Evolutionary conservation across 2,797 vertebrate species (phyloP), one percentile per base, ranked within the genome.

Genomic region (Mormyrus proboscirostris): DNA sequence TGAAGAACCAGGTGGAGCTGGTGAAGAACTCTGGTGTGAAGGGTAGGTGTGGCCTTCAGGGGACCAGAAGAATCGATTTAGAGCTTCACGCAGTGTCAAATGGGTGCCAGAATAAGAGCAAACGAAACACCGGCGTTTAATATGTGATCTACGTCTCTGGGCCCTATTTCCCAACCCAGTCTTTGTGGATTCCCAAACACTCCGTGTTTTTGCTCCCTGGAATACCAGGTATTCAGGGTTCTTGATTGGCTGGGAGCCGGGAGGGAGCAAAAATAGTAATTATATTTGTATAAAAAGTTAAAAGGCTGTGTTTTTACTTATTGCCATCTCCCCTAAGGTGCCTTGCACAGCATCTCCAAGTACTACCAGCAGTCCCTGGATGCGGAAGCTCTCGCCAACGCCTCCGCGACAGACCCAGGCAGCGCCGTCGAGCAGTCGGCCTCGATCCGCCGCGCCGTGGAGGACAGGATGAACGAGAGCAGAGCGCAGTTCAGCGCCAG

Each of bases 11-110:
- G 90, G 94, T 99, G 1, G 97, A 99, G 93, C 97, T 98, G 90
- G 97, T 99, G 92, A 99, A 98, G 93, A 99, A 99, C 92, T 99
- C 98, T 0, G 97, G 99, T 92, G 93, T 99, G 91, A 95, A 95
- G 90, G 99, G 99, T 99, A 89, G 94, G 96, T 91, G 49, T 38
- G 6, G 2, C 1, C 29, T 79, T 2, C 7, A 33, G 57, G 16
- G 25, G 8, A 33, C 29, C 51, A 12, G 85, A 16, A 57, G 10
- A 41, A 44, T 79, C 2, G 0, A 38, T 41, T 76, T 76, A 76
- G 69, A 41, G 33, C 12, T 76, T 76, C 29, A 6, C 2, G 0
- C 14, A 76, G 22, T 29, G 3, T 41, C 69, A 41, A 76, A 76
- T 41, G 29, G 38, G 12, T 38, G 4, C 33, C 12, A 7, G 12